Evolutionary conservation across 2,888 invertebrate species (phyloP).

Genomic region (Dryococelus australis): DNA sequence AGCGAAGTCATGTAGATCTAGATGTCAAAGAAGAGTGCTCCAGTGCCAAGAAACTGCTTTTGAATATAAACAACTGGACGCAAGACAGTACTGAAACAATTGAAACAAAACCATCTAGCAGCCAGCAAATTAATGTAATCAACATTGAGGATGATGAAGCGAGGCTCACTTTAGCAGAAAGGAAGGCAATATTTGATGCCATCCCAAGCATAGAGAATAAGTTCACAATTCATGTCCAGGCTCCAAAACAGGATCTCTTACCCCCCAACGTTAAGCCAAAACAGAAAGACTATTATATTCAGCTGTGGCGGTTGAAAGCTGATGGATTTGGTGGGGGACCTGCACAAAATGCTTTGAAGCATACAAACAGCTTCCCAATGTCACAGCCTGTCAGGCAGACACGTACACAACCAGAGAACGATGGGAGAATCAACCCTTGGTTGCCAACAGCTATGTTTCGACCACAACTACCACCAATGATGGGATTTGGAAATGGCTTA

Average conservation of each 20-base stretch:
- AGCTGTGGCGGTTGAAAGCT: slow-evolving; percentile 24
- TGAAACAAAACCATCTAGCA: neutral
- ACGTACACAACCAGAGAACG: neutral
- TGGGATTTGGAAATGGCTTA: neutral
- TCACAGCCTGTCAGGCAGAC: neutral
- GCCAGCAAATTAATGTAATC: neutral
- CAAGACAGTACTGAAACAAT: neutral
- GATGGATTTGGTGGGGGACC: slow-evolving; percentile 32
- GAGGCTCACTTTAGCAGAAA: slow-evolving; percentile 22
- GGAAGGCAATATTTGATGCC: slow-evolving; percentile 27
- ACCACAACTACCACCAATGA: neutral
- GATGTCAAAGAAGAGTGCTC: neutral
- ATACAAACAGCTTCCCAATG: neutral
- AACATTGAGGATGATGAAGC: neutral
- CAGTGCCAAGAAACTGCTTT: neutral
- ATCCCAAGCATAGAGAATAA: slow-evolving; percentile 34
- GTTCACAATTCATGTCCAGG: slow-evolving; percentile 33
- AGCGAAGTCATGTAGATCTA: neutral
- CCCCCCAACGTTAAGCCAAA: slow-evolving; percentile 34
- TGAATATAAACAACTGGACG: neutral
- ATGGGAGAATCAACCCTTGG: slow-evolving; percentile 13
- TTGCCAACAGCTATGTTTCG: neutral
- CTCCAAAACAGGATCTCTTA: slow-evolving; percentile 27
- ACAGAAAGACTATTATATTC: slow-evolving; percentile 35
- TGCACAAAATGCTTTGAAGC: neutral